These are phyloP conservation scores for Canis aureus DNA, from an alignment of 2,113 vertebrate genomes.

Conservation along the genomic window DNA sequence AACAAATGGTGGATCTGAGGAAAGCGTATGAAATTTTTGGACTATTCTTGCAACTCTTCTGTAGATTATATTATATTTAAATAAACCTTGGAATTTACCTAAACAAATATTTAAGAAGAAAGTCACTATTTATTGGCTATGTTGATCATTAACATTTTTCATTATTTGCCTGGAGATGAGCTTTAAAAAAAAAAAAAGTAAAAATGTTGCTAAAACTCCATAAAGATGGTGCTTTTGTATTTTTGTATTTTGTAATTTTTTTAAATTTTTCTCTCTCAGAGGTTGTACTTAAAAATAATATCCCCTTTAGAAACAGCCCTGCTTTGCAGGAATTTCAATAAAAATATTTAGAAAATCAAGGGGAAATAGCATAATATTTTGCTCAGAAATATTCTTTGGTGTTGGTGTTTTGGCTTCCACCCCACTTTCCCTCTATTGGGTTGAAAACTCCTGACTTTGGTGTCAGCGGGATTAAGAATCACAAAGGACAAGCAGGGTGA, in stretches of 20 bases:
- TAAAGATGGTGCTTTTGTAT: background rate
- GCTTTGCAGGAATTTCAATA: background rate
- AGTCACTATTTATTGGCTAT: background rate
- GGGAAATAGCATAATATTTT: background rate
- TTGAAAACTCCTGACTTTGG: background rate
- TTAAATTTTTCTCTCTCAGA: background rate
- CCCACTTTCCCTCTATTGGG: no score
- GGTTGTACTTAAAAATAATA: background rate
- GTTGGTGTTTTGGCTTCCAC: background rate
- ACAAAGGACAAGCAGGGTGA: background rate
- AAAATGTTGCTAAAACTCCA: background rate
- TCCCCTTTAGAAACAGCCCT: background rate
- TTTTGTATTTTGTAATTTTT: background rate
- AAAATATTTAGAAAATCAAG: background rate
- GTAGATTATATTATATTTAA: background rate
- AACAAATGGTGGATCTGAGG: no score
- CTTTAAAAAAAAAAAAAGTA: background rate
- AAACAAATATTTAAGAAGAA: background rate
- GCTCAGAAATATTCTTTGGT: background rate
- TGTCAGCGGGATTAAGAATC: background rate
- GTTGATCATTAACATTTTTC: background rate
- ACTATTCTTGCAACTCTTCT: background rate
- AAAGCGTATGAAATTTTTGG: rapidly evolving
- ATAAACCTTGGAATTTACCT: background rate
- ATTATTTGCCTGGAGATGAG: background rate